Evolutionary conservation across 2,113 vertebrate genomes (phyloP).

Genomic region (Mandrillus leucophaeus): DNA sequence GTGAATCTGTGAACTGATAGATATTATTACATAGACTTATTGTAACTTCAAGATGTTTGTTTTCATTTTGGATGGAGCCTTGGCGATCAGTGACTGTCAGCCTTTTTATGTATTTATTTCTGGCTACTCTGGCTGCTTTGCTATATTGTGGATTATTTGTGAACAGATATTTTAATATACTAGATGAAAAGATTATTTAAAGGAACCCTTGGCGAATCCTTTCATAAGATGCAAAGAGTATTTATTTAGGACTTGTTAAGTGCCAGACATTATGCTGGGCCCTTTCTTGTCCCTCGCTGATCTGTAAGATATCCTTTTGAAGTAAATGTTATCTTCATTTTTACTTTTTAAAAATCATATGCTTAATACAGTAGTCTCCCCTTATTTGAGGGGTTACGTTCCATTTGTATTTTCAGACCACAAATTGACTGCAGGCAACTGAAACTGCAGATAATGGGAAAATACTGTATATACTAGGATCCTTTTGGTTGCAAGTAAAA

Average conservation of each 20-base stretch:
- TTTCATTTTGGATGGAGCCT: not conserved
- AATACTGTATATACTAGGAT: not conserved
- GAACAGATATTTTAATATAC: not conserved
- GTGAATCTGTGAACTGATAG: not conserved
- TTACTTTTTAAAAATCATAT: not conserved
- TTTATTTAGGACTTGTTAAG: not conserved
- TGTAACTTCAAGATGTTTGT: not conserved
- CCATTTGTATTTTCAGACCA: not conserved
- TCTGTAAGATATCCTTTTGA: not conserved
- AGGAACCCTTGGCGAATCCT: not conserved
- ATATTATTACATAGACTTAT: not conserved
- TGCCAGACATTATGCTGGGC: not conserved
- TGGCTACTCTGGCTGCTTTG: not conserved
- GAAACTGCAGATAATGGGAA: not conserved
- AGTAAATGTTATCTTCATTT: not conserved
- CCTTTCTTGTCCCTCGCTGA: not conserved
- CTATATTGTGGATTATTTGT: not conserved
- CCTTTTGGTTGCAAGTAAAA: not conserved
- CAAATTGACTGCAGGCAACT: not conserved
- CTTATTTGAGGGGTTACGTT: not conserved
- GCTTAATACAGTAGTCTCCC: not conserved
- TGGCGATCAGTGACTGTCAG: not conserved
- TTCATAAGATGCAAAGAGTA: conserved; percentile 7
- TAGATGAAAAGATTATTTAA: conserved; percentile 7
- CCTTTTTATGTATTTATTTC: not conserved